Evolutionary conservation across 2,888 invertebrate genomes (phyloP).

Genomic region (Brachynemurus nebulosus): DNA sequence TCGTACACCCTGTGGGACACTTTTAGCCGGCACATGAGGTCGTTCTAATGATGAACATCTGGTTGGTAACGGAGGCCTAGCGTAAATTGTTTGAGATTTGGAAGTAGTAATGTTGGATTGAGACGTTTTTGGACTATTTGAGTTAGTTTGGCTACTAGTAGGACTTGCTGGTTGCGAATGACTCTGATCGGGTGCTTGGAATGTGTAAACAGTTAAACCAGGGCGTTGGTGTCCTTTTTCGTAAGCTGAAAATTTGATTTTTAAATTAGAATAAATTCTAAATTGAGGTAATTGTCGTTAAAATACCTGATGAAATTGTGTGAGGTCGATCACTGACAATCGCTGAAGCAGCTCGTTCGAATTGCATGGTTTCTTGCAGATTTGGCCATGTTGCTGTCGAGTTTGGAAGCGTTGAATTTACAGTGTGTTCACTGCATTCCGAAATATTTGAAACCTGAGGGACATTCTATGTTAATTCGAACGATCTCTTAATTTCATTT

Average conservation of each 20-base stretch:
- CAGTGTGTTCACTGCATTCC: slow-evolving; percentile 34
- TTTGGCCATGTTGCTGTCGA: slow-evolving; percentile 68
- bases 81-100: slow-evolving; percentile 24
- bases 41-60: slow-evolving; percentile 81
- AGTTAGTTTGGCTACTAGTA: slow-evolving; percentile 27
- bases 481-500: too few species aligned
- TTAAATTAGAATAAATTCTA: neutral
- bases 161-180: slow-evolving; percentile 39
- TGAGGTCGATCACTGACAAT: slow-evolving; percentile 77
- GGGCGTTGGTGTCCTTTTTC: slow-evolving; percentile 75
- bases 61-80: slow-evolving; percentile 58
- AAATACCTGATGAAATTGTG: slow-evolving; percentile 72
- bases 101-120: slow-evolving; percentile 22
- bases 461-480: too few species aligned
- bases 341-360: slow-evolving; percentile 55
- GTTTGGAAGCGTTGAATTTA: slow-evolving; percentile 23
- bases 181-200: slow-evolving; percentile 59
- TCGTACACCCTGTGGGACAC: slow-evolving; percentile 29
- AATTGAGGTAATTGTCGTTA: neutral
- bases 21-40: slow-evolving; percentile 48
- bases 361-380: slow-evolving; percentile 59
- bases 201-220: slow-evolving; percentile 75
- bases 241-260: slow-evolving; percentile 43
- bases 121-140: too few species aligned
- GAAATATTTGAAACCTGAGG: slow-evolving; percentile 45